Percentiles rank a stretch among this genome's conserved stretches.
Conservation (phyloP, 2,797 vertebrate genomes). For the Gallirallus australis region DNA sequence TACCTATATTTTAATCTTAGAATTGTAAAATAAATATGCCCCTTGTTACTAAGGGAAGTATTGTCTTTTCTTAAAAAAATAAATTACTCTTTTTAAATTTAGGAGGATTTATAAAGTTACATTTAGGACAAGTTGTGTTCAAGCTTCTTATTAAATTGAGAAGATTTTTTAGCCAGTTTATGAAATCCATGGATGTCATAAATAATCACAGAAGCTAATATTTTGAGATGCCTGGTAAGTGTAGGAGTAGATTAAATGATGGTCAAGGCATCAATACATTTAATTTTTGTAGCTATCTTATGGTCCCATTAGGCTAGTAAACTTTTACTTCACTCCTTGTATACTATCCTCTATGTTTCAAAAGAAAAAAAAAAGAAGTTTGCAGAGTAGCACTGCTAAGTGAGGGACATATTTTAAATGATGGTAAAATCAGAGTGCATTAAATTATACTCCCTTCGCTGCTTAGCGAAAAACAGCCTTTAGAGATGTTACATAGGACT, state of each 20-base stretch:
- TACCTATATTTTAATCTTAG: not conserved
- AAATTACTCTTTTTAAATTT: not conserved
- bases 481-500: not conserved
- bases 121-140: not conserved
- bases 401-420: constrained; percentile 50
- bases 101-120: not conserved
- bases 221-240: not conserved
- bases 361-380: not conserved
- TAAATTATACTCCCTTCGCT: constrained; percentile 29
- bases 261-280: not conserved
- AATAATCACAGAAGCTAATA: not conserved
- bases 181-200: not conserved
- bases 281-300: not conserved
- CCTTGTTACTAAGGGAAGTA: not conserved
- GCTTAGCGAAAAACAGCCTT: constrained; percentile 20
- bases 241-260: not conserved
- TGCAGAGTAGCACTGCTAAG: not conserved
- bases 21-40: not conserved
- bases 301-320: not conserved
- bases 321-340: not conserved
- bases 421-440: constrained; percentile 31
- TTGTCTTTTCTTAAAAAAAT: not conserved
- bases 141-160: not conserved
- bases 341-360: not conserved
- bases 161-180: not conserved